Evolutionary conservation across 2,888 invertebrate species (phyloP), one percentile per base, ranked within the genome.

Genomic region (Phania funesta): DNA sequence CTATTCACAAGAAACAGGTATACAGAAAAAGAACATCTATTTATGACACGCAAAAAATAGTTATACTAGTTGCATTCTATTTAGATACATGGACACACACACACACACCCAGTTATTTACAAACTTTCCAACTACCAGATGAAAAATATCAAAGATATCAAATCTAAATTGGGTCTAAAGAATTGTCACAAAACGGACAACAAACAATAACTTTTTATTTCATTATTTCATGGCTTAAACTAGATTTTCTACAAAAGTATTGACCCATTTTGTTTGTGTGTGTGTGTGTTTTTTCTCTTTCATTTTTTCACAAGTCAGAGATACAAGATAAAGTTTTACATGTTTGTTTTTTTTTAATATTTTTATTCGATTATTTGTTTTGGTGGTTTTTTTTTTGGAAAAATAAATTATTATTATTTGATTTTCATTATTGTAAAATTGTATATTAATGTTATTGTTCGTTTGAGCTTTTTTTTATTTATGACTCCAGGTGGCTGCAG

Each of bases 361-460:
- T 32, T 29, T 56, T 52, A n/a, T 62, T 62, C 50, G 29, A 60
- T 35, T 38, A 71, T 60, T 73, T 71, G 26, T 46, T 64, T 71
- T 71, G 20, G 18, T 16, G 32, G 24, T 54, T 64, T 74, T 13
- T 52, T 54, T 64, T 74, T 13, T 52, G 22, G 29, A 54, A 32
- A 67, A 75, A 79, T 79, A 79, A 79, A 79, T 79, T 73, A 73
- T 65, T 71, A 50, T 79, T 79, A 73, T 79, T 58, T 79, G 78
- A 65, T 65, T 65, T 79, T 73, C 58, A 79, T 79, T 79, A 67
- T 79, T 71, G 71, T 71, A 58, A 79, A 58, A 79, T 56, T 58
- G 41, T 44, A 32, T 60, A 62, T 77, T 77, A 77, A 70, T 77
- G 52, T 60, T 64, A 48, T 76, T 60, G 41, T 68, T 71, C 68